These are phyloP conservation scores for Sylvia borin DNA, from an alignment of 2,797 vertebrate genomes.

Conservation along the genomic window DNA sequence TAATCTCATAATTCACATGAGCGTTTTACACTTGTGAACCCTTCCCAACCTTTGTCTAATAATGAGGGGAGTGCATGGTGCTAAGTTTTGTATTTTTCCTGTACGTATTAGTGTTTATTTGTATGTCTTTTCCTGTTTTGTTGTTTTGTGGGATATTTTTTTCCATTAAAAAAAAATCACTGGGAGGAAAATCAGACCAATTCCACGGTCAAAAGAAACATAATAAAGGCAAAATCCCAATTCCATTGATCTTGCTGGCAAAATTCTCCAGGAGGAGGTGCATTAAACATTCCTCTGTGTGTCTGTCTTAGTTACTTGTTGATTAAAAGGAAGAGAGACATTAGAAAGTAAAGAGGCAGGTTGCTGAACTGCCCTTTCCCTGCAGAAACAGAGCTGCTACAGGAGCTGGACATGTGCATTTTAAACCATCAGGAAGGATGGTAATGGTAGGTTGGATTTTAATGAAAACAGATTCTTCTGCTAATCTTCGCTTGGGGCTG, in stretches of 20 bases:
- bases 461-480: slow-evolving; percentile 65
- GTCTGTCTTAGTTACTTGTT: background rate
- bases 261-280: slow-evolving; percentile 21
- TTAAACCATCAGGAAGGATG: background rate
- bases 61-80: slow-evolving; percentile 52
- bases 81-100: slow-evolving; percentile 66
- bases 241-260: slow-evolving; percentile 1
- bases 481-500: slow-evolving; percentile 56
- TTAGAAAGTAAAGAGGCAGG: slow-evolving; percentile 26
- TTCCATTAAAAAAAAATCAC: background rate
- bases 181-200: slow-evolving; percentile 21
- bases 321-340: background rate
- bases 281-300: background rate
- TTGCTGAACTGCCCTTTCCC: slow-evolving; percentile 30
- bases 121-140: slow-evolving; percentile 46
- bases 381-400: background rate
- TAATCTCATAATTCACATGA: slow-evolving; percentile 67
- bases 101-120: slow-evolving; percentile 51
- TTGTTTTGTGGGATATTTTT: background rate
- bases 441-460: slow-evolving; percentile 45
- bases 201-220: background rate
- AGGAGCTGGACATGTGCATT: slow-evolving; percentile 3
- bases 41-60: slow-evolving; percentile 63
- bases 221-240: slow-evolving; percentile 3
- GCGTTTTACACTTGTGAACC: slow-evolving; percentile 56